Evolutionary conservation across 2,888 invertebrate species (phyloP).

Genomic region (Meloe dianella): DNA sequence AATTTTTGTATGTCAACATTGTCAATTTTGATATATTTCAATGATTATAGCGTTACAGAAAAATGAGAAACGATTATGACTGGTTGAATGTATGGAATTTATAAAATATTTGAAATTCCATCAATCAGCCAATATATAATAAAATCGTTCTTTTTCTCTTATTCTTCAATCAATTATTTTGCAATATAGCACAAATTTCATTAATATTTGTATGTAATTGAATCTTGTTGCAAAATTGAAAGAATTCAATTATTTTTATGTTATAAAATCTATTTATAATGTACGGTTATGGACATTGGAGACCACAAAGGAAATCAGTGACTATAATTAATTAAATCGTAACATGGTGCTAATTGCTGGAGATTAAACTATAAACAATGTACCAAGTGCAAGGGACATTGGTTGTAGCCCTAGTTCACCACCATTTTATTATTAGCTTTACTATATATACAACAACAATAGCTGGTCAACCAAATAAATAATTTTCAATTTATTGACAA

Average conservation of each 20-base stretch:
- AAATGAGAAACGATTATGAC: background rate
- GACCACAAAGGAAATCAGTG: slow-evolving; percentile 23
- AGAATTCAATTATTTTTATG: background rate
- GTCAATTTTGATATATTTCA: no score
- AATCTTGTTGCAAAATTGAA: background rate
- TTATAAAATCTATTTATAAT: background rate
- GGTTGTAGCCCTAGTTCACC: slow-evolving; percentile 32
- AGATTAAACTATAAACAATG: slow-evolving; percentile 37
- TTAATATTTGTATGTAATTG: background rate
- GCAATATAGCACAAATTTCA: background rate
- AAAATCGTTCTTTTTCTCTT: background rate
- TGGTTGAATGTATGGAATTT: background rate
- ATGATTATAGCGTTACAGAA: no score
- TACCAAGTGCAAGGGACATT: slow-evolving; percentile 37
- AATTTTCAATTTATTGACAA: background rate
- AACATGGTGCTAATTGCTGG: slow-evolving; percentile 37
- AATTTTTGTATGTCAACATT: no score
- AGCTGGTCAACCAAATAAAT: background rate
- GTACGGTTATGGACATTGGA: slow-evolving; percentile 18
- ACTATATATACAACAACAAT: background rate
- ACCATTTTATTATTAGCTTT: slow-evolving; percentile 21
- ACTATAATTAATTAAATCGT: slow-evolving; percentile 35
- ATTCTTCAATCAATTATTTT: background rate
- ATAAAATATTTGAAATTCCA: background rate
- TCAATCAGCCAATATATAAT: background rate